Evolutionary conservation across 2,888 invertebrate genomes (phyloP), one percentile per base, ranked within the genome.

Genomic region (Epistrophe eligans): DNA sequence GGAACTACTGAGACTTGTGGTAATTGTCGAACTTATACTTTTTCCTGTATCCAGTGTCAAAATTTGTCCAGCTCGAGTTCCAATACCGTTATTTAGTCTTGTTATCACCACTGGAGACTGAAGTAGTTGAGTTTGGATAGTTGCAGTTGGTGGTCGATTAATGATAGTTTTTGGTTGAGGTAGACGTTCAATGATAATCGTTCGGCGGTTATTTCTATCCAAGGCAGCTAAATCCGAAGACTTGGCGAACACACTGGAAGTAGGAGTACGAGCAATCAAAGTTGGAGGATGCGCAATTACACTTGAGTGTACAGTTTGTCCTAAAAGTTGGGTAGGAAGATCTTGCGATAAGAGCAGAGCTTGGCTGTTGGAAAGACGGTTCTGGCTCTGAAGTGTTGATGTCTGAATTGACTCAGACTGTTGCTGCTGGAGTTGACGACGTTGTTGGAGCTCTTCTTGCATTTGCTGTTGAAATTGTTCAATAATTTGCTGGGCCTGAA

Each of bases 381-480:
- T 91, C 24, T 91, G 89, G 3, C 89, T 88, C 74, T 91, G 91
- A 13, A 89, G 88, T 17, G 89, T 76, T 40, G 92, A 94, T 91
- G 92, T 93, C 82, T 91, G 94, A 89, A 82, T 90, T 58, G 93
- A 66, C 84, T 89, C 89, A 28, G 91, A 91, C 92, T 93, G 94
- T 93, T 91, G 93, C 89, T 90, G 93, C 57, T 90, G 90, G 35
- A 90, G 89, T 77, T 90, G 90, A 71, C 91, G 91, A 43, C 90
- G 90, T 32, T 90, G 90, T 55, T 91, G 90, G 0, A 90, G 87
- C 8, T 91, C 89, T 66, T 91, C 91, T 57, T 92, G 91, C 67
- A 91, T 91, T 84, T 91, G 92, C 57, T 92, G 91, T 83, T 92
- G 91, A 77, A 92, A 92, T 45, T 92, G 92, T 32, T 91, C 91